phyloP scores from a whole-genome alignment of 2,888 invertebrate genomes.

The Ophioninae sp. region DNA sequence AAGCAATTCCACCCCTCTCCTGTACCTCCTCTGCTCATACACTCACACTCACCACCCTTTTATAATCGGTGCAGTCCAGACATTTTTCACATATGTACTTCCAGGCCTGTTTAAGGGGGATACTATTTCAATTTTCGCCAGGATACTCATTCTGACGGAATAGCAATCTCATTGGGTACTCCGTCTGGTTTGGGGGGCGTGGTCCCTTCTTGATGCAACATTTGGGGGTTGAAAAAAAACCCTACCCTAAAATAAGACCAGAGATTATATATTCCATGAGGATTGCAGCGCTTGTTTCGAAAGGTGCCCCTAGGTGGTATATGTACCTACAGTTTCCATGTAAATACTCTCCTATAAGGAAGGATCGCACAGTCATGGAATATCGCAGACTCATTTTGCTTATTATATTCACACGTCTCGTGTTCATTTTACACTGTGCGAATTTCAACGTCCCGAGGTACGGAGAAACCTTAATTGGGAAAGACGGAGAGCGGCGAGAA shows the following conservation, averaged over 20 bases:
- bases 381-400: neutral
- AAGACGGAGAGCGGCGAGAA: neutral
- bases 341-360: neutral
- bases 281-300: neutral
- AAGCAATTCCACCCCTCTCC: conserved; percentile 45
- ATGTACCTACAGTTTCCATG: neutral
- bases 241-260: conserved; percentile 20
- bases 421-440: neutral
- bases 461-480: neutral
- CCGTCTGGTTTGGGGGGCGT: conserved; percentile 45
- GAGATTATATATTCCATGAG: neutral
- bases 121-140: conserved; percentile 59
- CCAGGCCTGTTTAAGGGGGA: conserved; percentile 41
- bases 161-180: conserved; percentile 59
- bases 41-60: conserved; percentile 6
- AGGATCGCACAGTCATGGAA: neutral
- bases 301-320: neutral
- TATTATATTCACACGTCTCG: neutral
- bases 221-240: conserved; percentile 55
- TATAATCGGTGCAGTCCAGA: conserved; percentile 45
- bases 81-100: conserved; percentile 35
- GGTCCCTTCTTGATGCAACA: conserved; percentile 47
- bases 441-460: neutral
- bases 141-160: conserved; percentile 45
- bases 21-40: conserved; percentile 13